Conservation (phyloP, 2,113 vertebrate species). For the Podilymbus podiceps region DNA sequence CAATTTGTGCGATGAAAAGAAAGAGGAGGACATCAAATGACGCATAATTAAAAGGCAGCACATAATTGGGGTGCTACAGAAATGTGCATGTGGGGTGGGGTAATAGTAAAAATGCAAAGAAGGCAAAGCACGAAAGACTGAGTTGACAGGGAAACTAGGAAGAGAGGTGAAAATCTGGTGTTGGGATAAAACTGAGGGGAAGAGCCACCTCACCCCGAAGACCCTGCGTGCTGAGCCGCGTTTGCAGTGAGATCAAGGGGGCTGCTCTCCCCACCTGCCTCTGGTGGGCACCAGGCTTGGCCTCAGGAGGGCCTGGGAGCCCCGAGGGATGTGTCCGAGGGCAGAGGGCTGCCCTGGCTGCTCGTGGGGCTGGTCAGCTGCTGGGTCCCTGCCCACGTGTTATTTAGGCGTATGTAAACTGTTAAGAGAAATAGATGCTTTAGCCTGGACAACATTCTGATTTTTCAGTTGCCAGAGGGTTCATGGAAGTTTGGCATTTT, state of each 20-base stretch:
- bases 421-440: background rate
- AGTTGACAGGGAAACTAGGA: background rate
- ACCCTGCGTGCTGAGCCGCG: background rate
- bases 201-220: background rate
- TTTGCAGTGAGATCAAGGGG: background rate
- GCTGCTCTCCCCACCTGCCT: background rate
- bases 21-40: background rate
- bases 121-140: background rate
- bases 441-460: background rate
- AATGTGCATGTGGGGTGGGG: background rate
- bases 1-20: background rate
- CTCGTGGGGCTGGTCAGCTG: background rate
- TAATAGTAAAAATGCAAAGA: background rate
- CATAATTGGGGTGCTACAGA: background rate
- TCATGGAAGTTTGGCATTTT: background rate
- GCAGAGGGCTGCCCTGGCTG: background rate
- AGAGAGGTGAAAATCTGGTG: background rate
- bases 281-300: background rate
- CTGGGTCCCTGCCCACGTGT: background rate
- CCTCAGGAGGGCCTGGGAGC: background rate
- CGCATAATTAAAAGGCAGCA: background rate
- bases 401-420: rapidly evolving
- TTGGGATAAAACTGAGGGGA: background rate
- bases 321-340: rapidly evolving
- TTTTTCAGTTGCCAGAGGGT: background rate